Base-by-base conservation (phyloP, 2,113 vertebrate genomes). In the Petroica traversi region DNA sequence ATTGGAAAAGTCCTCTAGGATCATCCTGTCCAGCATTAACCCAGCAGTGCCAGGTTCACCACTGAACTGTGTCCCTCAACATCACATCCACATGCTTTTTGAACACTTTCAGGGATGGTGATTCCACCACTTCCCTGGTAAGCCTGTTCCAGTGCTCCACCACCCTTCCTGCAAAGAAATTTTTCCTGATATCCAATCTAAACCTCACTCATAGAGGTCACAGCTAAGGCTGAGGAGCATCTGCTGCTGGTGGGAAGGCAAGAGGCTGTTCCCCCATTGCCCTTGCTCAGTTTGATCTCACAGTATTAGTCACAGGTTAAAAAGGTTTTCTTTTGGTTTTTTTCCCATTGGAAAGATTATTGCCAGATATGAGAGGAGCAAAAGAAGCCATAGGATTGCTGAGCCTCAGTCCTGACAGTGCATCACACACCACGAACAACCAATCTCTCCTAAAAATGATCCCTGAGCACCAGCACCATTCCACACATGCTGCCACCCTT, bases 251-350 rank as follows among this genome's bases (percentile, higher is more conserved):
- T 14, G 55, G 68, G 55, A 48, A 40, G 64, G 33, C 25, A 51
- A 34, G 31, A 49, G 38, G 34, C 24, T 34, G 16, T 6, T 90
- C 40, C 33, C 11, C 52, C 22, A 14, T 26, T 43, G 40, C 13
- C 25, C 20, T 58, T 36, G 23, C 43, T 41, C 0, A 0, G 11
- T 12, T 77, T 74, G 46, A 31, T 79, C 31, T 43, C 45, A 55
- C 33, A 19, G 33, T 17, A 5, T 18, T 15, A 11, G 31, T 23
- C 29, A 45, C 16, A 34, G 16, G 14, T 61, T 36, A 36, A 34
- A 75, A 77, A 15, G 3, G 11, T n/a, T n/a, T n/a, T n/a, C n/a
- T n/a, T n/a, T n/a, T n/a, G 5, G 12, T 0, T 5, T 5, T 22
- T 62, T 66, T 36, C 38, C 25, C 17, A 1, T 1, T 6, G 43